Percentiles rank a stretch among this genome's conserved stretches.
These are phyloP conservation scores for Synchiropus splendidus DNA, from an alignment of 2,113 vertebrate species.

Conservation along the genomic window DNA sequence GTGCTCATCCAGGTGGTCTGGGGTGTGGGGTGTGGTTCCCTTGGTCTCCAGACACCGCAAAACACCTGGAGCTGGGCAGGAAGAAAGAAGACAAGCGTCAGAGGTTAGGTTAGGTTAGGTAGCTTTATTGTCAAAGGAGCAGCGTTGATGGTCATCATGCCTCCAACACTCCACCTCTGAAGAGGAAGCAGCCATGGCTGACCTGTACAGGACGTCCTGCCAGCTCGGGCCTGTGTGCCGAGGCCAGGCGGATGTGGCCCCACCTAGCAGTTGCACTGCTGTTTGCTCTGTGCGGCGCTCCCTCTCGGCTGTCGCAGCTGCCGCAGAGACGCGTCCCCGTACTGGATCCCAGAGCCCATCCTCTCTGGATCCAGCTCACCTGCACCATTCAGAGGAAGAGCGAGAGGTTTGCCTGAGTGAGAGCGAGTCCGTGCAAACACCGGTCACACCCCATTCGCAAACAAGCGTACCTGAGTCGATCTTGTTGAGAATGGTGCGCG, in stretches of 20 bases:
- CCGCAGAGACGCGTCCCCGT: slow-evolving; percentile 78
- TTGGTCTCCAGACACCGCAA: slow-evolving; percentile 42
- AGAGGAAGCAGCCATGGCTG: too few species aligned
- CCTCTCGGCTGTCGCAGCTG: slow-evolving; percentile 80
- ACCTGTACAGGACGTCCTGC: slow-evolving; percentile 44
- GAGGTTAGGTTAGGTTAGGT: too few species aligned
- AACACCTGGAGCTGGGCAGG: slow-evolving; percentile 47
- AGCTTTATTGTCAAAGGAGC: too few species aligned
- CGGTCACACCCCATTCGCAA: neutral
- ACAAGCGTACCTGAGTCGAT: slow-evolving; percentile 78
- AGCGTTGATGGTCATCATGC: too few species aligned
- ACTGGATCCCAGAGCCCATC: slow-evolving; percentile 93
- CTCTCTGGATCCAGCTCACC: slow-evolving; percentile 88
- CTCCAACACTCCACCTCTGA: too few species aligned
- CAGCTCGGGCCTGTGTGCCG: slow-evolving; percentile 20
- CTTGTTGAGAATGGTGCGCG: slow-evolving; percentile 84
- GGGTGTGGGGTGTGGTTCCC: slow-evolving; percentile 36
- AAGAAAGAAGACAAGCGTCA: neutral
- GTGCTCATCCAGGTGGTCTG: slow-evolving; percentile 49
- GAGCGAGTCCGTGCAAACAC: too few species aligned
- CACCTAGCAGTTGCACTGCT: slow-evolving; percentile 81
- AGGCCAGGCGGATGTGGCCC: slow-evolving; percentile 13
- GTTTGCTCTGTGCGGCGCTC: slow-evolving; percentile 69
- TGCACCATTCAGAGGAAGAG: slow-evolving; percentile 20
- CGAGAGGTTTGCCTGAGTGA: neutral